Conservation (phyloP, 2,797 vertebrate species). For the Pseudocheirus occidentalis region DNA sequence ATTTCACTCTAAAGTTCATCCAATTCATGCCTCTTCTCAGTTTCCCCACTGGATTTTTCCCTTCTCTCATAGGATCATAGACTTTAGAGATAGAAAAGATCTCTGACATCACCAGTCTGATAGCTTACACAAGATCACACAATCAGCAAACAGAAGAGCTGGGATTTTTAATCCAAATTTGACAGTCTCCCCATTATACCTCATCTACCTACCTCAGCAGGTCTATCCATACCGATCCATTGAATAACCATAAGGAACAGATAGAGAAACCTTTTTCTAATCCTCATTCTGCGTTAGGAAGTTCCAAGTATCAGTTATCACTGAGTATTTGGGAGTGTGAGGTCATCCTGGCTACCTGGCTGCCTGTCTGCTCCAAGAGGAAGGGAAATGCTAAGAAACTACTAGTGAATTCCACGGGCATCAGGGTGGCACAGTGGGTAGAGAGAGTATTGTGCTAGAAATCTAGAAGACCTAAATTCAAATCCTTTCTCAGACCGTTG, state of each 20-base stretch:
- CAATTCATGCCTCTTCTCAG: not conserved
- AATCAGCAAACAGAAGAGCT: not conserved
- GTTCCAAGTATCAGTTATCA: not conserved
- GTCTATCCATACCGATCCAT: not conserved
- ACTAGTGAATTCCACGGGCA: not conserved
- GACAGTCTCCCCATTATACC: not conserved
- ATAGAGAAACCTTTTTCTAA: not conserved
- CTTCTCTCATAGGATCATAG: not conserved
- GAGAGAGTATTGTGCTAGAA: not conserved
- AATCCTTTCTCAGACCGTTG: not conserved
- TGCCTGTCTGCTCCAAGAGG: not conserved
- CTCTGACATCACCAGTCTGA: not conserved
- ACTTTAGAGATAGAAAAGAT: not conserved
- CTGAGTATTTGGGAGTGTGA: not conserved
- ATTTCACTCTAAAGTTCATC: not conserved
- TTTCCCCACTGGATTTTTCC: not conserved
- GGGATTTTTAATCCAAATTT: not conserved
- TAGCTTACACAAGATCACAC: not conserved
- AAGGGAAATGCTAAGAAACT: not conserved
- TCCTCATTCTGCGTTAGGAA: not conserved
- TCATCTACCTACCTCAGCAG: not conserved
- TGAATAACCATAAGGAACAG: not conserved
- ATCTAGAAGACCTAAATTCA: not conserved
- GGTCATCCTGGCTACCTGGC: not conserved
- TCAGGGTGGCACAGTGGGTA: not conserved